Conservation (phyloP, 1,140 invertebrate species). For the Arion vulgaris region DNA sequence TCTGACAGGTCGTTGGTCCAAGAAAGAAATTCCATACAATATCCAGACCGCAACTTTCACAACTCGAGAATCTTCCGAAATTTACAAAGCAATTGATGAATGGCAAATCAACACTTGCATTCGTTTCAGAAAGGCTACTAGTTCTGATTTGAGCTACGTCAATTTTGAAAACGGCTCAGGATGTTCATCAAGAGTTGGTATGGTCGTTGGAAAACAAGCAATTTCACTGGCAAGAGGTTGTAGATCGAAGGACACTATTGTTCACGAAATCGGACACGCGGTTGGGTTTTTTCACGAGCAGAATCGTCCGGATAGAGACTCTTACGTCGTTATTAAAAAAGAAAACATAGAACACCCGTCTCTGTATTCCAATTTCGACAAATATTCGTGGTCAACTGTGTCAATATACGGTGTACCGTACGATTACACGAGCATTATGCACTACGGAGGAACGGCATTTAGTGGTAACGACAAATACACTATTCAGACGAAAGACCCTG, state of each 20-base stretch:
- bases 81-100: neutral
- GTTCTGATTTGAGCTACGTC: neutral
- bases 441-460: conserved; percentile 79
- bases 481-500: conserved; percentile 46
- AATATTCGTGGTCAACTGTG: conserved; percentile 92
- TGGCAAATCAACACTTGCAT: conserved; percentile 1
- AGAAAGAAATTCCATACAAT: conserved; percentile 7
- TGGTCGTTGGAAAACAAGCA: conserved; percentile 19
- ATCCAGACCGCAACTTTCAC: neutral
- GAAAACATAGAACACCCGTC: conserved; percentile 56
- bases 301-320: conserved; percentile 70
- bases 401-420: conserved; percentile 92
- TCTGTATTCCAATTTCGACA: conserved; percentile 94
- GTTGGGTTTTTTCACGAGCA: conserved; percentile 78
- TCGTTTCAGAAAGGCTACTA: neutral
- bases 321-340: conserved; percentile 63
- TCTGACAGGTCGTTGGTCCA: neutral
- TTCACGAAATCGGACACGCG: conserved; percentile 69
- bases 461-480: conserved; percentile 46
- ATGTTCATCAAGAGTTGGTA: conserved; percentile 35
- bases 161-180: conserved; percentile 14
- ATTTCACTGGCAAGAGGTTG: conserved; percentile 29
- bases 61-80: neutral
- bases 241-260: conserved; percentile 53
- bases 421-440: conserved; percentile 93